A percentile compares a stretch with the other conserved stretches of the same genome.
These are phyloP conservation scores for Tragulus kanchil DNA, from an alignment of 2,113 vertebrate genomes.

Conservation along the genomic window DNA sequence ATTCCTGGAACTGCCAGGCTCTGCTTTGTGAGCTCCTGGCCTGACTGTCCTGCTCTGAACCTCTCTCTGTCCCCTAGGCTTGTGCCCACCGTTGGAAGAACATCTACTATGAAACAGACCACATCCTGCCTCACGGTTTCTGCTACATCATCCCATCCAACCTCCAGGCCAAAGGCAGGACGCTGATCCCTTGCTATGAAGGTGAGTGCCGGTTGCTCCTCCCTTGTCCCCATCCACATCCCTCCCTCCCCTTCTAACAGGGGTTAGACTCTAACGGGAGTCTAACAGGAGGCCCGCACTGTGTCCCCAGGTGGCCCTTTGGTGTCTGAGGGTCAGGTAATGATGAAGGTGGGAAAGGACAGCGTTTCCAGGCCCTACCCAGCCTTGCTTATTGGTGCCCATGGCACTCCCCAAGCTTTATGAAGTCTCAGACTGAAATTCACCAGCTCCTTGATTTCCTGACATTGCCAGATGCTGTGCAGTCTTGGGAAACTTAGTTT, in stretches of 20 bases:
- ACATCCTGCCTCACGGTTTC: slow-evolving; percentile 97
- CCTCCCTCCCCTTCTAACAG: too few species aligned
- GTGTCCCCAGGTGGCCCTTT: background rate
- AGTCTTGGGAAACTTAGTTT: background rate
- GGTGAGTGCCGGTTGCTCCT: slow-evolving; percentile 85
- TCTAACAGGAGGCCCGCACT: background rate
- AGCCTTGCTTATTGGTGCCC: background rate
- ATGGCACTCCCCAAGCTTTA: accelerated
- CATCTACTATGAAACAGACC: slow-evolving; percentile 95
- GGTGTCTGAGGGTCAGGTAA: background rate
- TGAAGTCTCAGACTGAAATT: background rate
- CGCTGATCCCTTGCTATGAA: slow-evolving; percentile 97
- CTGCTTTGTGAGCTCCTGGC: background rate
- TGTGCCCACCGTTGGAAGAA: slow-evolving; percentile 99
- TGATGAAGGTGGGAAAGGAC: background rate
- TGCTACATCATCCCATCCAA: slow-evolving; percentile 95
- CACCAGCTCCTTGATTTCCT: background rate
- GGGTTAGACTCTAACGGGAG: too few species aligned
- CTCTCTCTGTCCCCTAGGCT: slow-evolving; percentile 88
- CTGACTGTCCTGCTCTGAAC: background rate
- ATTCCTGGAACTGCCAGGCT: background rate
- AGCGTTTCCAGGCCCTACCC: background rate
- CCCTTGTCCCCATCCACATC: accelerated
- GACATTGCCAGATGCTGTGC: background rate
- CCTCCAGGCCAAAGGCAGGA: slow-evolving; percentile 91